Evolutionary conservation across 2,113 vertebrate genomes (phyloP), one percentile per base, ranked within the genome.

Genomic region (Pithys albifrons): DNA sequence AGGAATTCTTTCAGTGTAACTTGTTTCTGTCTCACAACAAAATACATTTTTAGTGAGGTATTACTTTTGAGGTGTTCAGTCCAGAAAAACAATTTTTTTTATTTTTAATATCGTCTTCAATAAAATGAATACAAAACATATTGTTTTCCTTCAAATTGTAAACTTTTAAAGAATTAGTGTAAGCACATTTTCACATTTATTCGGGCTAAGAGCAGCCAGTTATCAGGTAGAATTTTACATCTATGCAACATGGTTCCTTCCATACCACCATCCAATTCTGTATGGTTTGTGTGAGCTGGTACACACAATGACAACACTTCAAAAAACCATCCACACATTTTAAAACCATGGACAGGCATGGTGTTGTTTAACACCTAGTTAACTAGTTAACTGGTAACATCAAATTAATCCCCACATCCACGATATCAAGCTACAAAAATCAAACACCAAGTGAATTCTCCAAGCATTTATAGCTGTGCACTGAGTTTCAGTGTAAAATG

Each of bases 141-240:
- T 28, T 28, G 27, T 95, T 59, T 67, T 72, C 84, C 33, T 91
- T 93, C 29, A 92, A 91, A 74, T 2, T 71, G 48, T 69, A 91
- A 92, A 91, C 55, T 58, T 88, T 6, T 48, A 22, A 54, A 91
- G 28, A 72, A 71, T 46, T 61, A 82, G 24, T 85, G 23, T 45
- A 90, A 96, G 83, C 57, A 92, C 61, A 90, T 86, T 91, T 95
- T 93, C 93, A 96, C 66, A 48, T 87, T 94, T 77, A 89, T 76
- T 74, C 77, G 19, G 55, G 61, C 25, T 59, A 59, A 41, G 20
- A 87, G 35, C 25, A 79, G 64, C 12, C 27, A 61, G 19, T 65
- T 82, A 75, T 45, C 51, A 82, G 35, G 22, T 58, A 89, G 51
- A 33, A 65, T 39, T 88, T 94, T 75, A 89, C 48, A 62, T 33